phyloP scores from a whole-genome alignment of 2,797 vertebrate species.

The Mus minutoides region DNA sequence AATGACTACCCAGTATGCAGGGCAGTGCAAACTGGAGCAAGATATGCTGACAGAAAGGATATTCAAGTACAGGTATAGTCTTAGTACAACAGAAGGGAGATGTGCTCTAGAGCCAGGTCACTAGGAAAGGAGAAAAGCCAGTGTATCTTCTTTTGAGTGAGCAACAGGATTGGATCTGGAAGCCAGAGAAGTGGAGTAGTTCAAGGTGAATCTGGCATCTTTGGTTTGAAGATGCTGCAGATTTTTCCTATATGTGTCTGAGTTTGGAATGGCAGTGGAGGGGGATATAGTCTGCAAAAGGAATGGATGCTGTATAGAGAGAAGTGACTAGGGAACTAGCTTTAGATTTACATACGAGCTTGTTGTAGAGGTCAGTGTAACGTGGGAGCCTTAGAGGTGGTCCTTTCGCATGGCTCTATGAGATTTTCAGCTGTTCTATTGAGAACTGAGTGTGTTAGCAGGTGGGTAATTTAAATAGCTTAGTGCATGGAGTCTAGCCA shows the following conservation, averaged over 20 bases:
- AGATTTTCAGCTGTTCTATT: not conserved
- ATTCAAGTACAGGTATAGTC: not conserved
- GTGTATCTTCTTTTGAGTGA: not conserved
- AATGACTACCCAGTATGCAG: not conserved
- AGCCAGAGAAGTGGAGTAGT: not conserved
- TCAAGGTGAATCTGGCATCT: not conserved
- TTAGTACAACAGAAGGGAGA: not conserved
- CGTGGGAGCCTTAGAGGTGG: not conserved
- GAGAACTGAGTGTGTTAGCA: not conserved
- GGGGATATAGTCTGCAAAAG: not conserved
- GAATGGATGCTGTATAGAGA: not conserved
- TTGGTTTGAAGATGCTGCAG: not conserved
- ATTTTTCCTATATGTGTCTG: not conserved
- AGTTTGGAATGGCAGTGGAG: rapidly evolving
- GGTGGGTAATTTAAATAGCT: not conserved
- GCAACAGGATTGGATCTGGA: not conserved
- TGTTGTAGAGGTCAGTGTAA: not conserved
- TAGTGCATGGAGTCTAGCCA: not conserved
- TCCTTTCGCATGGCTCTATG: not conserved
- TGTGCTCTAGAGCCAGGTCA: not conserved
- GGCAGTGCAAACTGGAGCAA: not conserved
- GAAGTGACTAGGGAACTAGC: not conserved
- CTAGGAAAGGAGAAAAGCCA: not conserved
- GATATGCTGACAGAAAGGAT: not conserved
- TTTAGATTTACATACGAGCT: constrained; percentile 3